Base-by-base conservation (phyloP, 2,797 vertebrate species). In the Tamandua tetradactyla region DNA sequence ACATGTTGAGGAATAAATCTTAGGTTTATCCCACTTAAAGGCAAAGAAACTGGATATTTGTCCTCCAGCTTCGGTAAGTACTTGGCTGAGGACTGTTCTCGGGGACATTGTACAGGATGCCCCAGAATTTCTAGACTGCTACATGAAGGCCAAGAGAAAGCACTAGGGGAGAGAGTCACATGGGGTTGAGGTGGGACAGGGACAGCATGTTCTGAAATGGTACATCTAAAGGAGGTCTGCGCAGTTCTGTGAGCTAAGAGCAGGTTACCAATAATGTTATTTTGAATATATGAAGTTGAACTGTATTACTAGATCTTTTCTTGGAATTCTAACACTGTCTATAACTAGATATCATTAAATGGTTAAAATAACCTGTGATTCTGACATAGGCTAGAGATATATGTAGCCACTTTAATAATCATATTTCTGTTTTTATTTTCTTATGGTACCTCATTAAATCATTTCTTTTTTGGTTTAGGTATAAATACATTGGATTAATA, bases 401-500 rank as follows among this genome's bases (percentile, higher is more conserved):
- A 37, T 76, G 7, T 84, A 71, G 25, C 2, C 22, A 75, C 12
- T 93, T 82, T 57, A 71, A 85, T n/a, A 66, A 84, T 62, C 12
- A 74, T 17, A 69, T 66, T 93, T 91, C n/a, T 78, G 25, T 87
- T 94, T 64, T 9, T 75, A 25, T 40, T 95, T 87, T 75, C 37
- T 64, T 68, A 37, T 68, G 42, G 52, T 27, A 35, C 64, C 57
- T 59, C 72, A 66, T 61, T 87, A 42, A 52, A 66, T 79, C 37
- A 27, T 64, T 84, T 80, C 25, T 87, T 84, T 87, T 66, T 18
- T 93, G 35, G 32, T 62, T 89, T 89, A 25, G 81, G 1, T 92
- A 37, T 82, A 32, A 2, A 27, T 69, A 27, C 44, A 35, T 71
- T 87, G 27, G 57, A 25, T 93, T 75, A 85, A 74, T 37, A 75